These are phyloP conservation scores for Podotricha telesiphe DNA, from an alignment of 2,888 invertebrate genomes.

Conservation along the genomic window DNA sequence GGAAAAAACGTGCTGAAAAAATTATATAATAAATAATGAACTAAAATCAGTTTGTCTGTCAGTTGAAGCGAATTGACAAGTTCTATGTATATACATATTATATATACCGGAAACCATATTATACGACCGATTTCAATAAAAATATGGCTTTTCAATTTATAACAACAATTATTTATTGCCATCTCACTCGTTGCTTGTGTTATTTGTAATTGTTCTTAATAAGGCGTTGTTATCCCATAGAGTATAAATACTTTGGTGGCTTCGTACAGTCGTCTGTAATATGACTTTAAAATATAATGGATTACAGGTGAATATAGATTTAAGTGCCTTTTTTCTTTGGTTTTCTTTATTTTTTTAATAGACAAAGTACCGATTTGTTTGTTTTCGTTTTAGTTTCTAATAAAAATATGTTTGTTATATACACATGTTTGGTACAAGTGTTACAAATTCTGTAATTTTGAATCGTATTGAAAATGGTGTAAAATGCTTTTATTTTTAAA, in stretches of 20 bases:
- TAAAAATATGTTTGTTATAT: too few species aligned
- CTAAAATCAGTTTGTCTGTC: neutral
- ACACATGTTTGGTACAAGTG: too few species aligned
- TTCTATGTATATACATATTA: neutral
- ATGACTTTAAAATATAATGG: slow-evolving; percentile 17
- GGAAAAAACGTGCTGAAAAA: too few species aligned
- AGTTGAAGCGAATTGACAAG: neutral
- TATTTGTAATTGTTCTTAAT: neutral
- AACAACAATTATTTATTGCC: neutral
- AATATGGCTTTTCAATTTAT: slow-evolving; percentile 4
- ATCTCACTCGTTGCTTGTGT: neutral
- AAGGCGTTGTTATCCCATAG: slow-evolving; percentile 5
- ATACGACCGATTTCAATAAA: slow-evolving; percentile 3
- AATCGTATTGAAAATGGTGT: too few species aligned
- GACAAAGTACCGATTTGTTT: too few species aligned
- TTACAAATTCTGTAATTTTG: too few species aligned
- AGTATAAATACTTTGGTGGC: slow-evolving; percentile 16
- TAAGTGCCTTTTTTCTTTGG: neutral
- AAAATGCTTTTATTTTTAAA: too few species aligned
- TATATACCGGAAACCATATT: slow-evolving; percentile 10
- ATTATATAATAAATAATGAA: too few species aligned
- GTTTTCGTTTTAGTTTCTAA: too few species aligned
- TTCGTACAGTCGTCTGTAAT: slow-evolving; percentile 4
- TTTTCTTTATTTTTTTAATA: neutral
- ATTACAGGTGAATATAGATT: slow-evolving; percentile 9